A percentile compares a stretch with the other conserved stretches of the same genome.
These are phyloP conservation scores for Schrankia costaestrigalis DNA, from an alignment of 2,888 invertebrate genomes.

Conservation along the genomic window DNA sequence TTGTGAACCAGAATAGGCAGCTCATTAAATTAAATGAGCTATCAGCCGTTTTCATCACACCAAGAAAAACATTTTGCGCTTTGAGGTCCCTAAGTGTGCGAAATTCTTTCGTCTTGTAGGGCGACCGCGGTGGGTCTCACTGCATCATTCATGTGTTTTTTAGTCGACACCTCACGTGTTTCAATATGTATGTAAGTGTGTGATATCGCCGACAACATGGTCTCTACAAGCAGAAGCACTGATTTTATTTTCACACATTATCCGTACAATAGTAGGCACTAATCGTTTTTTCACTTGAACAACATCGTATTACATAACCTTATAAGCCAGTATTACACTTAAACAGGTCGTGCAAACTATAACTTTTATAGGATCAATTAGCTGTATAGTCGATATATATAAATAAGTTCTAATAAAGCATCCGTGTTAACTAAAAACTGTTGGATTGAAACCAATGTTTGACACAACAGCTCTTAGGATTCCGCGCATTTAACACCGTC, in stretches of 20 bases:
- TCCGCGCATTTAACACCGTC: constrained; percentile 56
- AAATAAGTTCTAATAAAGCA: no score
- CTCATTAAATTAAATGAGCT: constrained; percentile 75
- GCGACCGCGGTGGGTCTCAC: constrained; percentile 65
- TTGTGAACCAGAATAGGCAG: constrained; percentile 16
- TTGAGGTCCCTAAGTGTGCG: constrained; percentile 64
- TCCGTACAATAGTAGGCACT: constrained; percentile 5
- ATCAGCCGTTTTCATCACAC: constrained; percentile 62
- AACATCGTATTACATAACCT: constrained; percentile 5
- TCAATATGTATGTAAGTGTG: constrained; percentile 70
- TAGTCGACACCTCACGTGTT: constrained; percentile 71
- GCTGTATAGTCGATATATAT: no score
- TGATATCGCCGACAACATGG: constrained; percentile 57
- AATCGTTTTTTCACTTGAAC: constrained; percentile 6
- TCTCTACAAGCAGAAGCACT: constrained; percentile 15
- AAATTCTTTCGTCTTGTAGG: constrained; percentile 73
- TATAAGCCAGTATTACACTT: no score
- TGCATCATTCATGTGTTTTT: constrained; percentile 78
- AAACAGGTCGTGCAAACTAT: no score
- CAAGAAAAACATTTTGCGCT: constrained; percentile 62
- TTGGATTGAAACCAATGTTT: constrained; percentile 27
- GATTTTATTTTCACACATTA: constrained; percentile 29
- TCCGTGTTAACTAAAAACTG: constrained; percentile 19
- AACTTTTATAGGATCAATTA: no score
- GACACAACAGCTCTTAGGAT: constrained; percentile 45